Conservation (phyloP, 2,797 vertebrate genomes). For the Pipistrellus kuhlii region DNA sequence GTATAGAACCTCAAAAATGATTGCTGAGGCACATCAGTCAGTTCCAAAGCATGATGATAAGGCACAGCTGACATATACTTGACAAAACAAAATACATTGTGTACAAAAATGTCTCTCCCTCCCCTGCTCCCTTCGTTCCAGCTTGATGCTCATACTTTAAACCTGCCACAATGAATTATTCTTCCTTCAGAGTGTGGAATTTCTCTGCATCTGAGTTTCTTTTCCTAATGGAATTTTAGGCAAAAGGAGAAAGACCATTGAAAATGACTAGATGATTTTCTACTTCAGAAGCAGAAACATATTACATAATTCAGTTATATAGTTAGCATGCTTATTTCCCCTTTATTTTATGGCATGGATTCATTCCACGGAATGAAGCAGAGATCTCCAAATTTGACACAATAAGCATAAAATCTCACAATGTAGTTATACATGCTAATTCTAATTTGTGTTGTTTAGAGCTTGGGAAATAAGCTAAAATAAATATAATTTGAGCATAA, state of each 20-base stretch:
- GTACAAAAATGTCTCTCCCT: not conserved
- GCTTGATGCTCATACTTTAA: not conserved
- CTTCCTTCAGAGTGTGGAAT: conserved; percentile 27
- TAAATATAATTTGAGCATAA: not conserved
- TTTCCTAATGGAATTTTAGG: conserved; percentile 35
- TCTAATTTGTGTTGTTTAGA: not conserved
- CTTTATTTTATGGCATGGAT: not conserved
- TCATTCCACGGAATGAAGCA: not conserved
- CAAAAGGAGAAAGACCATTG: conserved; percentile 34
- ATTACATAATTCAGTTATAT: not conserved
- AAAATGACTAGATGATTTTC: not conserved
- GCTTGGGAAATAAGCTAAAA: not conserved
- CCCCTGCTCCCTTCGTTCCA: not conserved
- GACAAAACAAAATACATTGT: not conserved
- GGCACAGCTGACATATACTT: not conserved
- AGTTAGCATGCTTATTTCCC: conserved; percentile 12
- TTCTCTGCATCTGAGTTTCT: conserved; percentile 47
- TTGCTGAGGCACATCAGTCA: conserved; percentile 3
- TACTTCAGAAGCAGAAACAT: conserved; percentile 40
- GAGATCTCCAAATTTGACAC: not conserved
- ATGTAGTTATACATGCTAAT: not conserved
- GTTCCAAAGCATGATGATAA: conserved; percentile 57
- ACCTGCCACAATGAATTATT: not conserved
- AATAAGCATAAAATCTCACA: not conserved
- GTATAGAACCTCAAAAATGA: not conserved